Evolutionary conservation across 1,140 invertebrate species (phyloP), one percentile per base, ranked within the genome.

Genomic region (Aphis craccivora): DNA sequence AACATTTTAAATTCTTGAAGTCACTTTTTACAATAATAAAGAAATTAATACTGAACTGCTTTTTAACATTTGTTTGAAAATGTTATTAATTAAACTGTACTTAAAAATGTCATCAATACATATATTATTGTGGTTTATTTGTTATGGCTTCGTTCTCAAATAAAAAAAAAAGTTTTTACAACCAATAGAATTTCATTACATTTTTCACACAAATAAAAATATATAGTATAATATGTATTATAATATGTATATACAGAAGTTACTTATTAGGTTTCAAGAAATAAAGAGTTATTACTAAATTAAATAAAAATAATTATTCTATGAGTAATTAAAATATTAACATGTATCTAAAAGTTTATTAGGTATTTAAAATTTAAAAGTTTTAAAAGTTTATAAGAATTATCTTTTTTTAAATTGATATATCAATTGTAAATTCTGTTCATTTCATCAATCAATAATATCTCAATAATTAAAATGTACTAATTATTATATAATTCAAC

Each of bases 101-200:
- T 60, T 43, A 43, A 6, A 25, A 84, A 84, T 84, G 8, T 8
- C 35, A 60, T 60, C 60, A 90, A 43, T 22, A 35, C 14, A 9
- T 43, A 60, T 60, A 40, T 43, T 25, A 40, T 55, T 43, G 53
- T 60, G 37, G 23, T 60, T 40, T 40, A 60, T 90, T 40, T 84
- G 8, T 90, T 90, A 40, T 43, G 88, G 53, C 35, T 90, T 90
- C 53, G 8, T 84, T n/a, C n/a, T 76, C 60, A 76, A 76, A n/a
- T 76, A n/a, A 76, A 76, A 53, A 76, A 20, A 25, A 60, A 25
- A 30, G 5, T 76, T 35, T 76, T n/a, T 76, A 84, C 9, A 40
- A 40, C 23, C 23, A 40, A 84, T 40, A 7, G 0, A 84, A 84
- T 84, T 84, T 43, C 7, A 84, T 84, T 84, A 84, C 43, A 23